A percentile compares a stretch with the other conserved stretches of the same genome.
These are phyloP conservation scores for Caenorhabditis angaria DNA, from an alignment of 2,888 invertebrate species.

Conservation along the genomic window DNA sequence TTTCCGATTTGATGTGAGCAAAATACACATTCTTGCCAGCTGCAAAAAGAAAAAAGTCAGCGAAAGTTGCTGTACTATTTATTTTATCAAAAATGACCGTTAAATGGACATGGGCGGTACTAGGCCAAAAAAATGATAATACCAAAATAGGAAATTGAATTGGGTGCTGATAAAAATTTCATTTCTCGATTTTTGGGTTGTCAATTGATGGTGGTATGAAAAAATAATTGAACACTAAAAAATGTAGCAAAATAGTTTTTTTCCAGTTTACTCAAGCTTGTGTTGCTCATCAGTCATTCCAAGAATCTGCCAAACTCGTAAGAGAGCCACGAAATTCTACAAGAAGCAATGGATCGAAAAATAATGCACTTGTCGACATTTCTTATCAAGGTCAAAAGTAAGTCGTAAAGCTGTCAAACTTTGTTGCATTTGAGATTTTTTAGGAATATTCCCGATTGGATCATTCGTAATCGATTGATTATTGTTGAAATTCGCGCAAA, in stretches of 20 bases:
- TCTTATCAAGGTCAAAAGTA: slow-evolving; percentile 10
- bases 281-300: slow-evolving; percentile 27
- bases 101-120: background rate
- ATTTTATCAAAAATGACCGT: background rate
- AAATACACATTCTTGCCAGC: background rate
- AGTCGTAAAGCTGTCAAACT: background rate
- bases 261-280: slow-evolving; percentile 31
- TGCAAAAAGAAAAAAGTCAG: too few relatives aligned
- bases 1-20: background rate
- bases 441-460: slow-evolving; percentile 44
- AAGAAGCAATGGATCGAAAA: background rate
- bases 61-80: background rate
- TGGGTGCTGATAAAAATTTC: slow-evolving; percentile 4
- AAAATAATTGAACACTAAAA: background rate
- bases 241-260: background rate
- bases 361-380: background rate
- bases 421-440: slow-evolving; percentile 42
- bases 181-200: background rate
- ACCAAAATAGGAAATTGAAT: too few relatives aligned
- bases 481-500: slow-evolving; percentile 60
- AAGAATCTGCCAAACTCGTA: background rate
- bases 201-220: slow-evolving; percentile 6
- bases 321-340: background rate
- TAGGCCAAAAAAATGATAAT: too few relatives aligned
- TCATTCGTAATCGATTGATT: slow-evolving; percentile 48